Evolutionary conservation across 2,888 invertebrate genomes (phyloP).

Genomic region (Lasius fuliginosus): DNA sequence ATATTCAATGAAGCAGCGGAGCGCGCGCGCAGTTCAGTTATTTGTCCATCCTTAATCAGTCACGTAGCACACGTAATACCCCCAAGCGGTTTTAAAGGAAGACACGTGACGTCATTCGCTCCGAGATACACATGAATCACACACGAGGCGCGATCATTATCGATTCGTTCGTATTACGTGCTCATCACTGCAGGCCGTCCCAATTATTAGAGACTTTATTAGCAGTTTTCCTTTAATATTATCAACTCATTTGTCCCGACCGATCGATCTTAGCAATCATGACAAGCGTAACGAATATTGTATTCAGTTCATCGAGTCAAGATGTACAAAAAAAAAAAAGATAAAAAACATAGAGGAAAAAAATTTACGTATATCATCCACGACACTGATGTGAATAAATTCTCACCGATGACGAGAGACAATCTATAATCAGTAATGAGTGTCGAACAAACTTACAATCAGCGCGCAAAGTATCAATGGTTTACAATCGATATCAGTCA

Average conservation of each 20-base stretch:
- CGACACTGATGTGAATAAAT: neutral
- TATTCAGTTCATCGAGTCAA: neutral
- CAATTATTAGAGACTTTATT: slow-evolving; percentile 23
- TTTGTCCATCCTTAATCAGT: slow-evolving; percentile 53
- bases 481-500: neutral
- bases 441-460: neutral
- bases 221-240: slow-evolving; percentile 21
- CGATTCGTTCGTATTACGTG: slow-evolving; percentile 40
- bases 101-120: slow-evolving; percentile 53
- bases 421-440: neutral
- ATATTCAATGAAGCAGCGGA: slow-evolving; percentile 46
- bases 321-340: neutral
- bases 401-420: neutral
- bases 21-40: slow-evolving; percentile 47
- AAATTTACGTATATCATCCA: neutral
- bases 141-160: slow-evolving; percentile 38
- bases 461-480: neutral
- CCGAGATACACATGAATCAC: slow-evolving; percentile 46
- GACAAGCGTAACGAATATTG: neutral
- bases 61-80: slow-evolving; percentile 46
- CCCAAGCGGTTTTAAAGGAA: slow-evolving; percentile 38
- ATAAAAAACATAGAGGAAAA: neutral
- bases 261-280: neutral
- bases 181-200: slow-evolving; percentile 13
- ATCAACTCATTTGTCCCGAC: neutral